Evolutionary conservation across 2,888 invertebrate species (phyloP), one percentile per base, ranked within the genome.

Genomic region (Volucella zonaria): DNA sequence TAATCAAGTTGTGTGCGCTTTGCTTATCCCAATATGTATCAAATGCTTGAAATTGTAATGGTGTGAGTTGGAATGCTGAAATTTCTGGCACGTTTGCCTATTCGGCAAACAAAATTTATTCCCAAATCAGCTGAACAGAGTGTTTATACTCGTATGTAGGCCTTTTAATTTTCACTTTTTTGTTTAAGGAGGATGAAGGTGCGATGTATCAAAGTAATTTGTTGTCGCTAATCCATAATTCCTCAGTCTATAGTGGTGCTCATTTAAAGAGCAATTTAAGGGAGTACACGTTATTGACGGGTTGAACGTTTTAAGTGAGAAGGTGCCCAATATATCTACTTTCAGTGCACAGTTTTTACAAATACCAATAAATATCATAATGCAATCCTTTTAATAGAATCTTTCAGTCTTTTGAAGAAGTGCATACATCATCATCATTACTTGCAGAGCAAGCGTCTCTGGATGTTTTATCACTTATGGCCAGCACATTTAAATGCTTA

Each of bases 41-140:
- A 10, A 10, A 8, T 8, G 43, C 18, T 52, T 59, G 14, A 15
- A 11, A 11, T 59, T 47, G 45, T 52, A 52, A 10, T 42, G 2
- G 58, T 67, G 43, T 45, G 2, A 12, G 38, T 56, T 12, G 8
- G 23, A 40, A 42, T 31, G 56, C 54, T 66, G 66, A 42, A 45
- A 62, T 18, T 47, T 40, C 40, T 66, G 52, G 76, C 31, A 70
- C 47, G 45, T 76, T 59, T 49, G 62, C 59, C 66, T 71, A 56
- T 82, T 82, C 71, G 71, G 49, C 49, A 71, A 76, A 77, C 59
- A 82, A 77, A 31, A 82, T 77, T 77, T 82, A 77, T 76, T 67
- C 66, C 66, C 54, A 71, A 61, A 77, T 61, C 49, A 67, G 77
- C 51, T 82, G 66, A 54, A 59, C 15, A 51, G 4, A 31, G 6